These are phyloP conservation scores for Esox niger DNA, from an alignment of 2,113 vertebrate species.

Conservation along the genomic window DNA sequence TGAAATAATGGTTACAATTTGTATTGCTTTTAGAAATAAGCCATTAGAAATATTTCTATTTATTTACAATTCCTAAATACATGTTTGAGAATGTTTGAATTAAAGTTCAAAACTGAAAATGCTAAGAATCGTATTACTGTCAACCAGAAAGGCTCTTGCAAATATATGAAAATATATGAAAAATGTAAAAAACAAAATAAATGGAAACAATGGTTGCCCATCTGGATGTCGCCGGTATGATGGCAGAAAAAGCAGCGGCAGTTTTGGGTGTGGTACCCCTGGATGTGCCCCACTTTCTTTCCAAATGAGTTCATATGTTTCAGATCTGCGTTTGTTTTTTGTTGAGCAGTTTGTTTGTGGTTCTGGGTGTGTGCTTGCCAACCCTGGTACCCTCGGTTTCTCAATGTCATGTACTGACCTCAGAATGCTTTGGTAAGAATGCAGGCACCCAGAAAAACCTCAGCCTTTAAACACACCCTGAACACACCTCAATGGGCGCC, in stretches of 20 bases:
- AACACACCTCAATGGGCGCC: conserved; percentile 73
- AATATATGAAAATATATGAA: conserved; percentile 1
- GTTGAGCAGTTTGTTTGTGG: conserved; percentile 70
- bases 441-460: conserved; percentile 60
- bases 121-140: background rate
- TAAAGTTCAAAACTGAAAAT: too few relatives aligned
- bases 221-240: conserved; percentile 52
- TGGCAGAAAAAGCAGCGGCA: conserved; percentile 51
- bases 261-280: conserved; percentile 64
- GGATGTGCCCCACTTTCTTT: conserved; percentile 60
- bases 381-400: conserved; percentile 44
- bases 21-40: too few relatives aligned
- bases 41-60: too few relatives aligned
- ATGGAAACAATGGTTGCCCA: too few relatives aligned
- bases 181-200: background rate
- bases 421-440: conserved; percentile 56
- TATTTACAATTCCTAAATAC: conserved; percentile 9
- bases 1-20: too few relatives aligned
- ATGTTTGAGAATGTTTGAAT: too few relatives aligned
- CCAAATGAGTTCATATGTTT: conserved; percentile 69
- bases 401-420: conserved; percentile 65
- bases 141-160: background rate
- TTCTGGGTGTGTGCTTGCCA: conserved; percentile 67
- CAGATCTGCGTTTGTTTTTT: conserved; percentile 64
- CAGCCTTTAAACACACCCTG: conserved; percentile 21